Evolutionary conservation across 23 tunicate genomes (phyloP), one percentile per base, ranked within the genome.

Genomic region (Styela plicata): DNA sequence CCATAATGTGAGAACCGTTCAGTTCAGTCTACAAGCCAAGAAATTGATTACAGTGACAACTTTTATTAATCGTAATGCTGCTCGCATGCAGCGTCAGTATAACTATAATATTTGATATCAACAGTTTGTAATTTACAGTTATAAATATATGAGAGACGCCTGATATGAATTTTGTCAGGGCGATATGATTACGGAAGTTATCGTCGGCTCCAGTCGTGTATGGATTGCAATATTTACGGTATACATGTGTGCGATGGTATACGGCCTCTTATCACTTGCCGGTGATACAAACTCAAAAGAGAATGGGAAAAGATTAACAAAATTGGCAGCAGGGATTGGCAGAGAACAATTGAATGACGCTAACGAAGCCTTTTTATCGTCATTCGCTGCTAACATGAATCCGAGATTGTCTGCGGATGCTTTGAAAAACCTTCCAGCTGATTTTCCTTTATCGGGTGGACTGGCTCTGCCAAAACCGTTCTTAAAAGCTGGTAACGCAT

Each of bases 211-310:
- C 27, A 53, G 81, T 53, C 81, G 81, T 7, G 65, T 53, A 44
- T 76, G 81, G 81, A 24, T 53, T 0, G 81, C 63, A 7, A 52
- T 76, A 37, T 53, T 76, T 21, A 30, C 53, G 24, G 13, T 76
- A 27, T 76, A 76, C 81, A 76, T 27, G 31, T 76, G 64, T 57
- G 64, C 81, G n/a, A 76, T 76, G 81, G 25, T 76, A 0, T 76
- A 76, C 1, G 81, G 81, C 21, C 30, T 76, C 0, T 10, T 76
- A 7, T 36, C 81, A 0, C 64, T 76, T 24, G 36, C 13, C 17
- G 77, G 77, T 29, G 77, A 71, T 29, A 33, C 77, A 2, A 71
- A 29, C 5, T 24, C 70, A 66, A 10, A 7, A 3, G 31, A 28
- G 16, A 66, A 28, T 17, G 31, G 5, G 16, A 66, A 66, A 28